Conservation (phyloP, 1,140 invertebrate genomes). For the Drosophila punjabiensis region DNA sequence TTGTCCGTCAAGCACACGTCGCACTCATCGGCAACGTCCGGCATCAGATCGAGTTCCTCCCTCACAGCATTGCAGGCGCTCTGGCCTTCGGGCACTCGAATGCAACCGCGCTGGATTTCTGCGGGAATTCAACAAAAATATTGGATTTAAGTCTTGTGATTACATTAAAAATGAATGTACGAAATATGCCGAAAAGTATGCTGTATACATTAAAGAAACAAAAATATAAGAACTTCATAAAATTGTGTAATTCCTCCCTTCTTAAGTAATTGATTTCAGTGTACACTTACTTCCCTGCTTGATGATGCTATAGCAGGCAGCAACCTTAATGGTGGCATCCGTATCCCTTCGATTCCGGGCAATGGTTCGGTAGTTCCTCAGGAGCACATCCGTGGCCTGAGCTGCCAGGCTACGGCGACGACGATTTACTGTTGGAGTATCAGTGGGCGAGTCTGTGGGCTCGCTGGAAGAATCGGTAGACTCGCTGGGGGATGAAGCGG, state of each 20-base stretch:
- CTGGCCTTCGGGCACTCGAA: slow-evolving; percentile 40
- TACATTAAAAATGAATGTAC: not conserved
- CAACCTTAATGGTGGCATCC: slow-evolving; percentile 5
- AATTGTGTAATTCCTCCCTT: not conserved
- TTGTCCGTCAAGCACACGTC: slow-evolving; percentile 51
- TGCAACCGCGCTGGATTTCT: slow-evolving; percentile 62
- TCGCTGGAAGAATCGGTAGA: not conserved
- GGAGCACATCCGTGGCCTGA: slow-evolving; percentile 48
- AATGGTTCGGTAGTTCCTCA: slow-evolving; percentile 52
- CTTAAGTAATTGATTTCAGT: not conserved
- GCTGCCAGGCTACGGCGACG: slow-evolving; percentile 46
- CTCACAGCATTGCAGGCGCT: slow-evolving; percentile 59
- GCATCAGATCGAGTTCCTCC: slow-evolving; percentile 3
- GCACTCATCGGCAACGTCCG: slow-evolving; percentile 43
- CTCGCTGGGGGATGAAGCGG: not conserved
- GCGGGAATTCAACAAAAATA: not conserved
- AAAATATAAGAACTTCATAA: too few relatives aligned
- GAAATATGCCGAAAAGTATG: not conserved
- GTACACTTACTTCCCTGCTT: slow-evolving; percentile 50
- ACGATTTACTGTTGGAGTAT: not conserved
- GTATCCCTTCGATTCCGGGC: slow-evolving; percentile 20
- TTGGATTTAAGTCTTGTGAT: not conserved
- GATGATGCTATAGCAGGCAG: slow-evolving; percentile 68
- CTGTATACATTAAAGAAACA: too few relatives aligned
- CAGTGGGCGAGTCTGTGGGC: not conserved